Evolutionary conservation across 2,797 vertebrate species (phyloP).

Genomic region (Melanotaenia nigrans): DNA sequence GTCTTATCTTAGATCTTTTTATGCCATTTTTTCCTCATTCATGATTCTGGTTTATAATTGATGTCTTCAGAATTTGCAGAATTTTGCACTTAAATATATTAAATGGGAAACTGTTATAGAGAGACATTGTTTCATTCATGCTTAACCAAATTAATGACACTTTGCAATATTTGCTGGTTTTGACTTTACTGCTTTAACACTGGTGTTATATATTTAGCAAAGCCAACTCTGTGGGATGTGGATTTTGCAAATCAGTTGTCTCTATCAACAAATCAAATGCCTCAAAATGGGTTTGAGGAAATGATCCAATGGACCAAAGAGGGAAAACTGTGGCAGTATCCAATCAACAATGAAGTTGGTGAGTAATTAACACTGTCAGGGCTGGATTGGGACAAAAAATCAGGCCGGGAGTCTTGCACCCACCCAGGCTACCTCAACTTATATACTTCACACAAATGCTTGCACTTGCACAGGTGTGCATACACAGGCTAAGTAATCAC

Average conservation of each 20-base stretch:
- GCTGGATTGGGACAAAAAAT: too few relatives aligned
- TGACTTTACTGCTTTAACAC: not conserved
- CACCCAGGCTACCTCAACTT: too few relatives aligned
- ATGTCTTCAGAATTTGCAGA: not conserved
- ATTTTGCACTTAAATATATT: not conserved
- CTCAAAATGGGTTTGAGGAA: constrained; percentile 91
- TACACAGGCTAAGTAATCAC: too few relatives aligned
- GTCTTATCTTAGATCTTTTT: not conserved
- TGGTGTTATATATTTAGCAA: constrained; percentile 49
- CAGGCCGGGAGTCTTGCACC: too few relatives aligned
- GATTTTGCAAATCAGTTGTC: constrained; percentile 87
- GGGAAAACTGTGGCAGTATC: constrained; percentile 93
- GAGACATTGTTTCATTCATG: not conserved
- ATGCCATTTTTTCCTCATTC: not conserved
- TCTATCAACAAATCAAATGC: constrained; percentile 70
- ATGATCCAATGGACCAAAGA: constrained; percentile 97
- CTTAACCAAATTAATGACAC: not conserved
- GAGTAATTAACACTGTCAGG: constrained; percentile 24
- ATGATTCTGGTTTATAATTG: not conserved
- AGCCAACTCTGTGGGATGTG: constrained; percentile 92
- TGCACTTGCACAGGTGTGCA: too few relatives aligned
- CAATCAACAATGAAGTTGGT: constrained; percentile 94
- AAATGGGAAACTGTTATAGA: not conserved
- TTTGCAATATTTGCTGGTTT: not conserved
- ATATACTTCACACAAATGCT: too few relatives aligned